Base-by-base conservation (phyloP, 2,888 invertebrate genomes). In the Boloria euphrosyne region DNA sequence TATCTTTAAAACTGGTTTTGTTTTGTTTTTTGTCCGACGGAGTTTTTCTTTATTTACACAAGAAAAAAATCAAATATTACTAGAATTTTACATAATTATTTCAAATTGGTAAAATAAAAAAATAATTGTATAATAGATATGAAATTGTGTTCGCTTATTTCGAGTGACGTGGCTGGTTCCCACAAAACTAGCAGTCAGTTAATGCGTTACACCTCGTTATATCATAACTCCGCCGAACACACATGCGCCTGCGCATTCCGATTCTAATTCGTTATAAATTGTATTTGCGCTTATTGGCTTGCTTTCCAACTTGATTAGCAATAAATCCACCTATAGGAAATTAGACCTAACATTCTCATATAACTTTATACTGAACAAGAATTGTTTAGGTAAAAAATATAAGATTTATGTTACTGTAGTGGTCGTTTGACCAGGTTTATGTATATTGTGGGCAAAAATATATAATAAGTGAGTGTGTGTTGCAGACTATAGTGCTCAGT, bases 151-250 rank as follows among this genome's bases (percentile, higher is more conserved):
- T 38, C 67, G 65, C 51, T 70, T 70, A 67, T 70, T 50, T 70
- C 43, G 58, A 18, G 69, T 70, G 69, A 70, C 69, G 62, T 17
- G 22, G 69, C 68, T 60, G 57, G 61, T 67, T 70, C 69, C 67
- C 69, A 70, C 69, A 43, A 46, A 47, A 31, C 57, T 47, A 47
- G 13, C 47, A 53, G 66, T 52, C 57, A 51, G 68, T 38, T 65
- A 69, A 67, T 65, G 67, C 61, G 18, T 55, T 13, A 22, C 58
- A 52, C 46, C 66, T 67, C 61, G 67, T 62, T 62, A 62, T 49
- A 53, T 44, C 52, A 27, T 43, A 46, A 51, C 22, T 46, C 13
- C 27, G 51, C 18, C 58, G n/a, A 31, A 43, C 50, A 17, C 52
- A 53, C 22, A 58, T 62, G 66, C 66, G 66, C 52, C 22, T 16